A percentile compares a stretch with the other conserved stretches of the same genome.
phyloP scores from a whole-genome alignment of 2,113 vertebrate genomes.

The Leptobrachium ailaonicum region DNA sequence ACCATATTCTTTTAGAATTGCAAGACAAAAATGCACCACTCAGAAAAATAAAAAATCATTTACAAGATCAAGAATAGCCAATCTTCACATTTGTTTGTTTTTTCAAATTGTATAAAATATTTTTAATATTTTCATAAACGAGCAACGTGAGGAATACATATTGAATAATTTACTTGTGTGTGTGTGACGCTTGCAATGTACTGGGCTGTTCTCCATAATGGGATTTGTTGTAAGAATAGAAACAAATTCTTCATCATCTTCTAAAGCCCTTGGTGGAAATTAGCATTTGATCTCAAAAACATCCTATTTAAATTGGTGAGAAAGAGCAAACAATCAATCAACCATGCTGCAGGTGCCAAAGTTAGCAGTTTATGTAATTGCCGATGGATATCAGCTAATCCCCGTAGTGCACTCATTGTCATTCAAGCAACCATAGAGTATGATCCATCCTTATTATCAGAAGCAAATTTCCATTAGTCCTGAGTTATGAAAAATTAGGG shows the following conservation, averaged over 20 bases:
- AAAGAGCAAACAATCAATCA: conserved; percentile 41
- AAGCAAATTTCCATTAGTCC: conserved; percentile 13
- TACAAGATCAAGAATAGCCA: no score
- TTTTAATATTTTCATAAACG: no score
- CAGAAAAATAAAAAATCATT: no score
- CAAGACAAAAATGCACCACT: no score
- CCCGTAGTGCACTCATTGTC: conserved; percentile 32
- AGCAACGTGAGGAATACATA: no score
- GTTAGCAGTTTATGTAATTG: conserved; percentile 28
- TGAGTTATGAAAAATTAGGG: conserved; percentile 7
- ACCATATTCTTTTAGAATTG: no score
- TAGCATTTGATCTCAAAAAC: conserved; percentile 21
- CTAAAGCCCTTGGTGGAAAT: conserved; percentile 6
- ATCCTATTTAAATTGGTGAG: conserved; percentile 8
- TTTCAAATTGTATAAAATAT: no score
- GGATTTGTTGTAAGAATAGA: not conserved
- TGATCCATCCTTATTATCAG: conserved; percentile 24
- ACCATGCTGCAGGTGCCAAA: conserved; percentile 17
- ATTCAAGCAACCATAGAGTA: conserved; percentile 4
- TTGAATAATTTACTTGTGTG: no score
- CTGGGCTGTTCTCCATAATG: not conserved
- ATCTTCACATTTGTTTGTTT: no score
- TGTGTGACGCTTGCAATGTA: conserved; percentile 3
- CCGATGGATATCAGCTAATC: conserved; percentile 38
- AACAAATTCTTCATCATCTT: conserved; percentile 14